These are phyloP conservation scores for Oreohelix idahoensis DNA, from an alignment of 1,140 invertebrate species.

Conservation along the genomic window DNA sequence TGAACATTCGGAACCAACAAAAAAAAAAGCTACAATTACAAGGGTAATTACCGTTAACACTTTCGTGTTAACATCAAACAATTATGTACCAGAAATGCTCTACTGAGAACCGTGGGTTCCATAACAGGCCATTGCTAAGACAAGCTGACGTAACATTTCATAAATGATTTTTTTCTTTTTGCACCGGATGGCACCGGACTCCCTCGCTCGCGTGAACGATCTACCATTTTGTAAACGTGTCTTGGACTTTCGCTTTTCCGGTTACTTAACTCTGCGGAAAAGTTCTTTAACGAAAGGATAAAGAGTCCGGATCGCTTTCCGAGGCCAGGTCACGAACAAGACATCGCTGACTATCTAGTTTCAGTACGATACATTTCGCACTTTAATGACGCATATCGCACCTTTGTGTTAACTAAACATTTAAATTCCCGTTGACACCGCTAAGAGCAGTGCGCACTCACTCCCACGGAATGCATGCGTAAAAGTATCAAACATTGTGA, in stretches of 20 bases:
- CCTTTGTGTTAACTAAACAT: conserved; percentile 16
- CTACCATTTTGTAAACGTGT: background rate
- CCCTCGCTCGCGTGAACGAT: background rate
- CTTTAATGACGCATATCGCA: background rate
- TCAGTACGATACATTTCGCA: background rate
- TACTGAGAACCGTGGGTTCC: no score
- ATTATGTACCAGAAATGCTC: no score
- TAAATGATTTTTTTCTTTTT: no score
- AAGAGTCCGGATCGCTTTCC: background rate
- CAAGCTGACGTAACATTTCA: no score
- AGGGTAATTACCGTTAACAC: no score
- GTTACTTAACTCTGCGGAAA: conserved; percentile 1
- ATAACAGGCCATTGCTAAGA: no score
- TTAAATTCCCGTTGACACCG: conserved; percentile 10
- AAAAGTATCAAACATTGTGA: background rate
- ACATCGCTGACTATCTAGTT: background rate
- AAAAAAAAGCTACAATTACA: no score
- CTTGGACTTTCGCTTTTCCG: background rate
- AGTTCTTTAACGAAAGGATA: background rate
- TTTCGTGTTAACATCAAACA: no score
- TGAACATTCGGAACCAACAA: no score
- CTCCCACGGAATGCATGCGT: background rate
- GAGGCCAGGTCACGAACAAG: background rate
- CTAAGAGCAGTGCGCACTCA: background rate
- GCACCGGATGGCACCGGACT: conserved; percentile 1